Conservation (phyloP, 2,797 vertebrate species). For the Sparidentex hasta region DNA sequence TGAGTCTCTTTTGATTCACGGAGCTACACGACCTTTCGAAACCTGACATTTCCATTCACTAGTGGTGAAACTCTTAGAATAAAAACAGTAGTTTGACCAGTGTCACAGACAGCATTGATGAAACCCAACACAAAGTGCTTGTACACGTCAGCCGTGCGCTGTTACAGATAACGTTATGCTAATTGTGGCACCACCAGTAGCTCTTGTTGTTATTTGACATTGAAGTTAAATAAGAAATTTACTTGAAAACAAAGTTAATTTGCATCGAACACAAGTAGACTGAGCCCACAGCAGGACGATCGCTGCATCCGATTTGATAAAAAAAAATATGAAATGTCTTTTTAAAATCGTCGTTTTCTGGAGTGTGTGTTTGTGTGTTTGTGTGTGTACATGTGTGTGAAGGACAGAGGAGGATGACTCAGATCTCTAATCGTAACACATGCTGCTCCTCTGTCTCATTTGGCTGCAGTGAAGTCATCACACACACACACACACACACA, state of each 20-base stretch:
- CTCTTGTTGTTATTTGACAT: not conserved
- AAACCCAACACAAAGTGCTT: not conserved
- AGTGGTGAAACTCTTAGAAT: not conserved
- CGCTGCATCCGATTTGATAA: not conserved
- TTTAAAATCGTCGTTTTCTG: constrained; percentile 2
- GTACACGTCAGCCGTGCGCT: not conserved
- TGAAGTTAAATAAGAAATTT: not conserved
- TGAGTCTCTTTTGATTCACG: too few relatives aligned
- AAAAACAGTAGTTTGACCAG: not conserved
- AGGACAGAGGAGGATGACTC: constrained; percentile 54
- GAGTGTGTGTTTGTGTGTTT: constrained; percentile 10
- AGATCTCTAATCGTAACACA: constrained; percentile 58
- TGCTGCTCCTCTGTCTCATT: constrained; percentile 74
- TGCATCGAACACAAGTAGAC: not conserved
- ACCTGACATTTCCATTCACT: not conserved
- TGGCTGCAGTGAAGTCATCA: constrained; percentile 78
- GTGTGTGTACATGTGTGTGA: constrained; percentile 35
- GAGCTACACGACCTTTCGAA: too few relatives aligned
- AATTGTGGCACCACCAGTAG: not conserved
- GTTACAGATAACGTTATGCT: not conserved
- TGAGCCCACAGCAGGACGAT: not conserved
- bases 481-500: constrained; percentile 22
- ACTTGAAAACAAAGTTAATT: not conserved
- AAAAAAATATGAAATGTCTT: not conserved
- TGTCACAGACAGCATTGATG: too few relatives aligned